These are phyloP conservation scores for Cynopterus brachyotis DNA, from an alignment of 2,113 vertebrate species.

Conservation along the genomic window DNA sequence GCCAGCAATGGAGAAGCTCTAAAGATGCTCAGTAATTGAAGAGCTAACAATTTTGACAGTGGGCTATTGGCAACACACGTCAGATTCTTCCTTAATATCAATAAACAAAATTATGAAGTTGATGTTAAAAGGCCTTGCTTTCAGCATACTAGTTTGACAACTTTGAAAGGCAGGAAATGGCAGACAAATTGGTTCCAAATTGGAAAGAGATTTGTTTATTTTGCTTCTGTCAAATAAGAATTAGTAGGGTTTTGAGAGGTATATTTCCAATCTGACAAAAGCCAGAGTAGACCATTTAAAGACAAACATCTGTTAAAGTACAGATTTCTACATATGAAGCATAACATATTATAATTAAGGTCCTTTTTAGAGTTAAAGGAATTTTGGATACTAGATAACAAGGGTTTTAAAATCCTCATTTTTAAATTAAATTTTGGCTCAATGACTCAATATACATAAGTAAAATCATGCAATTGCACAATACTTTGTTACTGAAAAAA, in stretches of 20 bases:
- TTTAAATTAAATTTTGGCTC: conserved; percentile 23
- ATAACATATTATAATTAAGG: neutral
- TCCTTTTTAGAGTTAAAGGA: neutral
- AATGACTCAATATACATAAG: neutral
- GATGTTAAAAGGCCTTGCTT: neutral
- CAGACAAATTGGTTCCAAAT: neutral
- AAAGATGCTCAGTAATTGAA: neutral
- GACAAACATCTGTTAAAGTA: neutral
- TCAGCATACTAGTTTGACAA: neutral
- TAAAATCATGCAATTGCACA: neutral
- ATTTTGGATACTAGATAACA: neutral
- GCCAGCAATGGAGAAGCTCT: neutral
- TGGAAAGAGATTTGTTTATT: conserved; percentile 9
- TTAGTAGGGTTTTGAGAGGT: neutral
- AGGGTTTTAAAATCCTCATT: neutral
- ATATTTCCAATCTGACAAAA: neutral
- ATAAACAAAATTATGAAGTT: neutral
- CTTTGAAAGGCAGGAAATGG: neutral
- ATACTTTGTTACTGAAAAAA: neutral
- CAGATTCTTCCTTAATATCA: neutral
- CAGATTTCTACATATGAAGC: neutral
- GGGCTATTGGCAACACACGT: neutral
- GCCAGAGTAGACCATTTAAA: neutral
- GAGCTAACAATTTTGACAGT: neutral
- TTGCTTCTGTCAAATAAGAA: neutral